phyloP scores from a whole-genome alignment of 2,888 invertebrate genomes.

The Mythimna impura region DNA sequence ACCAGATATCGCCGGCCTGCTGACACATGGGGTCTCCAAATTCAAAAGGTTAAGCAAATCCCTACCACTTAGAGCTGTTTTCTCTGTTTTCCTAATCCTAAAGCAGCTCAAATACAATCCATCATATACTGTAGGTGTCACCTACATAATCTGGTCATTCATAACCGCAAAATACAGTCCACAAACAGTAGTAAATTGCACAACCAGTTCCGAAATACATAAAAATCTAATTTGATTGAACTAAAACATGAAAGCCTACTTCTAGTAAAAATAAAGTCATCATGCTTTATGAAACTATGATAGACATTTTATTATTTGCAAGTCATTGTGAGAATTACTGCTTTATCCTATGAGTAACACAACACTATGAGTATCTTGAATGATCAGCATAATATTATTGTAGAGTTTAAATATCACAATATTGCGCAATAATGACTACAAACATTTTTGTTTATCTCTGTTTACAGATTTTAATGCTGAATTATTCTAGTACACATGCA shows the following conservation, averaged over 20 bases:
- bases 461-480: slow-evolving; percentile 9
- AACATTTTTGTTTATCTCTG: slow-evolving; percentile 13
- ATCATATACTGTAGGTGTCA: too few relatives aligned
- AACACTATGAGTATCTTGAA: slow-evolving; percentile 16
- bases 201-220: too few relatives aligned
- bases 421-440: slow-evolving; percentile 41
- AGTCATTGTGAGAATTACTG: slow-evolving; percentile 18
- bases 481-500: slow-evolving; percentile 11
- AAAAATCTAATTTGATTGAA: too few relatives aligned
- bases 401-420: slow-evolving; percentile 16
- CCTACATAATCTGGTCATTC: too few relatives aligned
- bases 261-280: slow-evolving; percentile 8
- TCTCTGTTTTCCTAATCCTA: too few relatives aligned
- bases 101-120: too few relatives aligned
- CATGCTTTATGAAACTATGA: not conserved
- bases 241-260: not conserved
- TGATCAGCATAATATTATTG: slow-evolving; percentile 24
- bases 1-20: too few relatives aligned
- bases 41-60: too few relatives aligned
- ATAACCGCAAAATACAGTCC: too few relatives aligned
- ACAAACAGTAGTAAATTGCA: too few relatives aligned
- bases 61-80: too few relatives aligned
- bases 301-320: slow-evolving; percentile 16
- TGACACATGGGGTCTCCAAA: too few relatives aligned
- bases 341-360: slow-evolving; percentile 15